Conservation (phyloP, 2,797 vertebrate genomes). For the Momotus momota region DNA sequence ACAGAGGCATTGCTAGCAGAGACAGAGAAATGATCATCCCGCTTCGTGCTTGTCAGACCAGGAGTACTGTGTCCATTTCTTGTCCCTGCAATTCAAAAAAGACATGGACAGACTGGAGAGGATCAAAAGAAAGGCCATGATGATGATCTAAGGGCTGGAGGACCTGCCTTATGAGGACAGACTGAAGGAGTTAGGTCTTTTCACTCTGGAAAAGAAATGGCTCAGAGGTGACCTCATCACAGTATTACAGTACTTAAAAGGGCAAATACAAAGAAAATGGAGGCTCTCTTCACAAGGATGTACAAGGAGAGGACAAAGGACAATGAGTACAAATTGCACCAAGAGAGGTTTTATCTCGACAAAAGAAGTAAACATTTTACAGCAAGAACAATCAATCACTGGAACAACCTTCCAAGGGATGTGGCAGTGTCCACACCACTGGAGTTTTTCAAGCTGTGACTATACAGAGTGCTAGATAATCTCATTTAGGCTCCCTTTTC, state of each 20-base stretch:
- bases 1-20: background rate
- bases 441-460: background rate
- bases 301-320: background rate
- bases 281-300: background rate
- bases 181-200: background rate
- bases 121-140: background rate
- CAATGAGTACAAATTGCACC: background rate
- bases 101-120: background rate
- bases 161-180: background rate
- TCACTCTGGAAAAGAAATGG: background rate
- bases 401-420: background rate
- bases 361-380: background rate
- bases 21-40: accelerated
- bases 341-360: background rate
- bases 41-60: background rate
- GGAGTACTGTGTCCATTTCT: background rate
- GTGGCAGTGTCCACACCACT: background rate
- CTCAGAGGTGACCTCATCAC: background rate
- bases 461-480: background rate
- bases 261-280: background rate
- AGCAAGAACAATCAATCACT: background rate
- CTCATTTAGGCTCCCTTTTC: background rate
- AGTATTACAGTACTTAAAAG: background rate
- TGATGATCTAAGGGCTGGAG: background rate
- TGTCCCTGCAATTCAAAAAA: background rate